Evolutionary conservation across 1,140 invertebrate species (phyloP).

Genomic region (Drosophila sucinea): DNA sequence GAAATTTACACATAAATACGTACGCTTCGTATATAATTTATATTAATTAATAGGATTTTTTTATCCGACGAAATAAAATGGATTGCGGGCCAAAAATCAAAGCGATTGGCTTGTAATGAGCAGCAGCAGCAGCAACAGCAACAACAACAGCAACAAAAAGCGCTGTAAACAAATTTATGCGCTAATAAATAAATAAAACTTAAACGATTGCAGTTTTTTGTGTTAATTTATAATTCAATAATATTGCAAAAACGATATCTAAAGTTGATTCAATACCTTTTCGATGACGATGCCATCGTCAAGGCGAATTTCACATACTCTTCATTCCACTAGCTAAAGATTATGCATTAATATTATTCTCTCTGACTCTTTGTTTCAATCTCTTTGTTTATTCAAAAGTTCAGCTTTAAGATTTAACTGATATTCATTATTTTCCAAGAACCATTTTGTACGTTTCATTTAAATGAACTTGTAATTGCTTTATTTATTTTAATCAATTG

Average conservation of each 20-base stretch:
- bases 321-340: neutral
- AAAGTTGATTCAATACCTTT: neutral
- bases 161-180: conserved; percentile 64
- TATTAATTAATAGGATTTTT: conserved; percentile 74
- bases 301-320: too few species aligned
- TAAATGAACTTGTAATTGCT: too few species aligned
- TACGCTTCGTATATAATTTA: conserved; percentile 60
- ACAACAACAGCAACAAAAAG: conserved; percentile 10
- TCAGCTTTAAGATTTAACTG: too few species aligned
- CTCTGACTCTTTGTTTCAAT: too few species aligned
- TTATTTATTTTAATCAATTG: too few species aligned
- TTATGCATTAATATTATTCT: too few species aligned
- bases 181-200: conserved; percentile 70
- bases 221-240: conserved; percentile 8
- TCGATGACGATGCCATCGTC: too few species aligned
- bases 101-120: conserved; percentile 43
- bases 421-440: too few species aligned
- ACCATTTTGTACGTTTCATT: too few species aligned
- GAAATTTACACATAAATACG: conserved; percentile 43
- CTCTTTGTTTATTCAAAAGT: too few species aligned
- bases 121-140: neutral
- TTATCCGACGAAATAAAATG: conserved; percentile 33
- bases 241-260: conserved; percentile 19
- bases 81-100: conserved; percentile 51
- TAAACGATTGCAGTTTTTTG: conserved; percentile 21